phyloP scores from a whole-genome alignment of 2,888 invertebrate genomes.

The Caenorhabditis drosophilae region DNA sequence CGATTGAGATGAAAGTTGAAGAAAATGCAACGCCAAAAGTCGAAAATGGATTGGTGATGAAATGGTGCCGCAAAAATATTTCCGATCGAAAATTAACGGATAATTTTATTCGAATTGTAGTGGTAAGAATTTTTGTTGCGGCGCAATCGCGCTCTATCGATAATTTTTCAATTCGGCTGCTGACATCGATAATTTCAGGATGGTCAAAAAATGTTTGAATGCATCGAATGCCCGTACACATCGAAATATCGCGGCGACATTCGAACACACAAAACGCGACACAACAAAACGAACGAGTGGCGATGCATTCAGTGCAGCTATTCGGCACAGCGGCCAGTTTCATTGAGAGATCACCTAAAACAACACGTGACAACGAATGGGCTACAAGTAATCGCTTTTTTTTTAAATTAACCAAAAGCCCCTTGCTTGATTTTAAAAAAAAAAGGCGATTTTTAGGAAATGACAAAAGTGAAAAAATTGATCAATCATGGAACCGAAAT shows the following conservation, averaged over 20 bases:
- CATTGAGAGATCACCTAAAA: constrained; percentile 34
- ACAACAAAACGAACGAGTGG: constrained; percentile 21
- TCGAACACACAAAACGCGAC: constrained; percentile 38
- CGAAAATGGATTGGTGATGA: constrained; percentile 2
- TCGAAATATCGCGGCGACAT: constrained; percentile 48
- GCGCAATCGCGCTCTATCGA: too few species aligned
- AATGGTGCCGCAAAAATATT: constrained; percentile 4
- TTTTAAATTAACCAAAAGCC: too few species aligned
- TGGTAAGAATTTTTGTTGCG: neutral
- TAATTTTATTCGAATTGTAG: neutral
- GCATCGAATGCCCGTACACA: constrained; percentile 45
- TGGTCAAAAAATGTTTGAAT: constrained; percentile 26
- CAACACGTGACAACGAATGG: constrained; percentile 26
- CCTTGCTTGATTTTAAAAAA: too few species aligned
- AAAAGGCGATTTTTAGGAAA: neutral
- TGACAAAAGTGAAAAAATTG: neutral
- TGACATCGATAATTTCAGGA: too few species aligned
- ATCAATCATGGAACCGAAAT: constrained; percentile 11
- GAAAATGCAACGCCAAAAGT: neutral
- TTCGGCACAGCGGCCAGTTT: constrained; percentile 38
- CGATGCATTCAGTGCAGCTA: constrained; percentile 47
- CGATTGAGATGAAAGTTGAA: too few species aligned
- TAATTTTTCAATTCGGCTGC: neutral
- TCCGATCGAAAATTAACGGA: neutral
- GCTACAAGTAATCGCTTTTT: constrained; percentile 5